Conservation (phyloP, 2,797 vertebrate species). For the Xyrichtys novacula region DNA sequence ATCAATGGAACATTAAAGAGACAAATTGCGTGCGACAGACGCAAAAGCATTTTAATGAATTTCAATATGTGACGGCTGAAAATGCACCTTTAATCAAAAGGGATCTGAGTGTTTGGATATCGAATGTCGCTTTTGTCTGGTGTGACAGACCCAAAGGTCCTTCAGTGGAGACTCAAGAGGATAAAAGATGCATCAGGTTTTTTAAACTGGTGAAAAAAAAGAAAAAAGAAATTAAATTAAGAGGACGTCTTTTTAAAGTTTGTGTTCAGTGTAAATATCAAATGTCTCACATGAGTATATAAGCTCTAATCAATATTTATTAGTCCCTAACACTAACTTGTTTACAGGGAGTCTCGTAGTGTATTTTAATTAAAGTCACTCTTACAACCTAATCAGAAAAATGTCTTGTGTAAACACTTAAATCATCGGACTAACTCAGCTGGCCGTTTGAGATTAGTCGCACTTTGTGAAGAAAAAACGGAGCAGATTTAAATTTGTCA, state of each 20-base stretch:
- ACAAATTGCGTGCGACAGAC: constrained; percentile 70
- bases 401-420: constrained; percentile 22
- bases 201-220: constrained; percentile 18
- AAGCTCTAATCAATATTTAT: constrained; percentile 44
- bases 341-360: constrained; percentile 16
- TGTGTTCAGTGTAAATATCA: neutral
- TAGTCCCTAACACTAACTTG: constrained; percentile 13
- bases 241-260: constrained; percentile 15
- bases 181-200: constrained; percentile 11
- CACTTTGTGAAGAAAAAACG: neutral
- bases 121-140: constrained; percentile 57
- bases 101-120: constrained; percentile 61
- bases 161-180: constrained; percentile 25
- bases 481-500: constrained; percentile 10
- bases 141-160: constrained; percentile 34
- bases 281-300: constrained; percentile 7
- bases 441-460: constrained; percentile 7
- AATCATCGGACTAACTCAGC: constrained; percentile 23
- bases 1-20: constrained; percentile 82
- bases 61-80: constrained; percentile 63
- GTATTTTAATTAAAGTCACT: constrained; percentile 41
- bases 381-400: constrained; percentile 27
- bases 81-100: constrained; percentile 76
- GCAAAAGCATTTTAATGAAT: constrained; percentile 76
- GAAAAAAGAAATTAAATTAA: constrained; percentile 14